Conservation (phyloP, 2,797 vertebrate species). For the Poeciliopsis infans region DNA sequence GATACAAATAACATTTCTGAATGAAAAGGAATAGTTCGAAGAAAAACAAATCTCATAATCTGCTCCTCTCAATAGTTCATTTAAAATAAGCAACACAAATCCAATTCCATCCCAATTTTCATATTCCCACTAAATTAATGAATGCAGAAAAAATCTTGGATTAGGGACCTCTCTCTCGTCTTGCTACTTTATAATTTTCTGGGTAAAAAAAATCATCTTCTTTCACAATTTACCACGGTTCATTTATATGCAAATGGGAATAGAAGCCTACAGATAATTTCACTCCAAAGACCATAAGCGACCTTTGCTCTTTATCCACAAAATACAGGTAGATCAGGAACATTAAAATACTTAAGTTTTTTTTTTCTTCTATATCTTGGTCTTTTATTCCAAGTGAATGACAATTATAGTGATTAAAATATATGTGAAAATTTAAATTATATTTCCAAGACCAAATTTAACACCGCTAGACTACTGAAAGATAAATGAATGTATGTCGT, state of each 20-base stretch:
- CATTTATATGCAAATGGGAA: conserved; percentile 74
- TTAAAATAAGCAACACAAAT: neutral
- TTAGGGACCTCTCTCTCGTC: conserved; percentile 38
- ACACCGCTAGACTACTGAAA: neutral
- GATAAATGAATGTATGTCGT: neutral
- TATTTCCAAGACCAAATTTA: neutral
- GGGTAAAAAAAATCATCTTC: conserved; percentile 34
- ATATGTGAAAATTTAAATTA: conserved; percentile 7
- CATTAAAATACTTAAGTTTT: conserved; percentile 11
- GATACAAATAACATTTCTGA: no score
- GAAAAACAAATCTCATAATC: no score
- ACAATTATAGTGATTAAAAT: conserved; percentile 4
- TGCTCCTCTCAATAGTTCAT: no score
- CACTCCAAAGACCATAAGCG: conserved; percentile 36
- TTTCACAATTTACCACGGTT: conserved; percentile 59
- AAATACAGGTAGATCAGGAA: conserved; percentile 24
- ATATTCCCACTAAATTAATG: neutral
- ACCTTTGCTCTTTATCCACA: conserved; percentile 33
- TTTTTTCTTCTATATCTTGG: conserved; percentile 2
- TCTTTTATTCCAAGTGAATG: conserved; percentile 5
- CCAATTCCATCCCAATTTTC: neutral
- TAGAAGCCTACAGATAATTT: conserved; percentile 56
- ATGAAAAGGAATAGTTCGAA: no score
- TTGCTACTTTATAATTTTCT: conserved; percentile 42
- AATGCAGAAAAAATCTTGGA: neutral